Conservation (phyloP, 2,888 invertebrate genomes). For the Lepas anatifera region DNA sequence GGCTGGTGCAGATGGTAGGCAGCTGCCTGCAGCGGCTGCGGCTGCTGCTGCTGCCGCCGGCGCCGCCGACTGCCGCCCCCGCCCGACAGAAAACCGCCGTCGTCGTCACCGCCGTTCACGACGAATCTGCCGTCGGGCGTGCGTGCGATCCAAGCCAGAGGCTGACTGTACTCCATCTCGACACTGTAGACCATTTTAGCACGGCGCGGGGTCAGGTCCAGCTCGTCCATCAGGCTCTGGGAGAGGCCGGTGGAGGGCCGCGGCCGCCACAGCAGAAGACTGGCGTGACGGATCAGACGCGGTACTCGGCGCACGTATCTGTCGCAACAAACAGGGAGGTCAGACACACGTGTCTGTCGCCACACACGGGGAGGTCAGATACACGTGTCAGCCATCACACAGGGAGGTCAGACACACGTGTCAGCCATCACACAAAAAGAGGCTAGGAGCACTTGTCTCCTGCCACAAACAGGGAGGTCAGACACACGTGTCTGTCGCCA, state of each 20-base stretch:
- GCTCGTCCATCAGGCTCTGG: background rate
- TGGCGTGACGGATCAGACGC: constrained; percentile 14
- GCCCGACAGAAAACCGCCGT: constrained; percentile 27
- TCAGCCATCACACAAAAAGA: no score
- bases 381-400: no score
- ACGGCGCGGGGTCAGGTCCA: constrained; percentile 8
- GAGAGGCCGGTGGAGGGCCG: constrained; percentile 17
- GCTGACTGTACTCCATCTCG: constrained; percentile 25
- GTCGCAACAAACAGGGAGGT: no score
- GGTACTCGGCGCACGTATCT: constrained; percentile 17
- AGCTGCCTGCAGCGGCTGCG: constrained; percentile 9
- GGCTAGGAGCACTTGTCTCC: no score
- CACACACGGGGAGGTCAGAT: no score
- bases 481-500: no score
- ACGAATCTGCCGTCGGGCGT: constrained; percentile 64
- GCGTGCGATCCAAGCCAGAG: constrained; percentile 55
- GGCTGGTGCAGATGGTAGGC: background rate
- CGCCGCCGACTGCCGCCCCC: constrained; percentile 21
- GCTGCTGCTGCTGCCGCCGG: constrained; percentile 16
- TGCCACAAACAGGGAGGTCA: no score
- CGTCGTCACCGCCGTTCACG: constrained; percentile 41
- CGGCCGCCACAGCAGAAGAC: constrained; percentile 4
- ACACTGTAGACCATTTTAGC: constrained; percentile 18
- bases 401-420: no score
- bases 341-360: no score